Percentiles rank a stretch among this genome's conserved stretches.
Evolutionary conservation across 2,888 invertebrate species (phyloP).

Genomic region (Latheticus oryzae): DNA sequence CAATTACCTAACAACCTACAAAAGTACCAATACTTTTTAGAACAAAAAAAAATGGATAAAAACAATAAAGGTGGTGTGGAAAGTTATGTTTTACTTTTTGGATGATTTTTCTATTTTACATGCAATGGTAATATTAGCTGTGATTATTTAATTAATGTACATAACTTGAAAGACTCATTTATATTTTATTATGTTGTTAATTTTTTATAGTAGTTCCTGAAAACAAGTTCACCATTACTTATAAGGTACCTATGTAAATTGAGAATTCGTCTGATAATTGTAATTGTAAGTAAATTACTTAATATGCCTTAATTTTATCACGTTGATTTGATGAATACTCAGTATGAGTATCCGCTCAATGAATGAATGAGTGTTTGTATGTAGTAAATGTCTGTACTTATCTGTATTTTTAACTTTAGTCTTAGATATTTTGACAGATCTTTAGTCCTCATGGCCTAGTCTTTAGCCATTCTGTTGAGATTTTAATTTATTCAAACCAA

Average conservation of each 20-base stretch:
- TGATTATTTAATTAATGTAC: constrained; percentile 59
- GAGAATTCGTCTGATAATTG: constrained; percentile 41
- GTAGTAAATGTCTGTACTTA: constrained; percentile 53
- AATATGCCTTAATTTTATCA: constrained; percentile 47
- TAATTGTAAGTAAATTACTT: constrained; percentile 46
- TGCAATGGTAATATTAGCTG: constrained; percentile 55
- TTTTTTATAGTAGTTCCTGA: constrained; percentile 59
- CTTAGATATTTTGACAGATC: constrained; percentile 49
- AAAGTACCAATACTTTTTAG: constrained; percentile 54
- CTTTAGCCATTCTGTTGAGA: constrained; percentile 54
- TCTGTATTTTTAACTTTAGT: constrained; percentile 46
- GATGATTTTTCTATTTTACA: constrained; percentile 39
- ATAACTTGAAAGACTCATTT: constrained; percentile 57
- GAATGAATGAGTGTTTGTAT: constrained; percentile 51
- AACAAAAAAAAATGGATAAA: constrained; percentile 42
- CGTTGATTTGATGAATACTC: constrained; percentile 42
- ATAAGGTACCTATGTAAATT: constrained; percentile 48
- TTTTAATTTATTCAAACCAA: constrained; percentile 27
- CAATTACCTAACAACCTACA: constrained; percentile 52
- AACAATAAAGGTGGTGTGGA: constrained; percentile 44
- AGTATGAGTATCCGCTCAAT: constrained; percentile 49
- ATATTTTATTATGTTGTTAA: constrained; percentile 54
- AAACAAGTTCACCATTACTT: constrained; percentile 60
- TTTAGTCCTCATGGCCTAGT: constrained; percentile 57
- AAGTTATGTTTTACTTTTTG: constrained; percentile 44